Conservation (phyloP, 2,888 invertebrate species). For the Monochamus alternatus region DNA sequence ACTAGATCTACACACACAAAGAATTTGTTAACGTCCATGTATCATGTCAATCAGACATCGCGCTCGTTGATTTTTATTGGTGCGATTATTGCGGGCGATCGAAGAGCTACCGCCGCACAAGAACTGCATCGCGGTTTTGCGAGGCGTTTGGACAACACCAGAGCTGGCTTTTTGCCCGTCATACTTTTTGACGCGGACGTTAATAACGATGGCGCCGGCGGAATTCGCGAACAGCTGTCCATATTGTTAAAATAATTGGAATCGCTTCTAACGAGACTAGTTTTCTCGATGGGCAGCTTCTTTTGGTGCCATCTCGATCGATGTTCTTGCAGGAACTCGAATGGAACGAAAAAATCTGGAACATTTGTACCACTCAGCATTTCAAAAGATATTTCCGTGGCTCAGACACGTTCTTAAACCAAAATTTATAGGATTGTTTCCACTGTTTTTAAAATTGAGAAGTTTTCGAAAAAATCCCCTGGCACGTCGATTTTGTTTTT, state of each 20-base stretch:
- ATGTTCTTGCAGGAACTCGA: neutral
- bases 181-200: constrained; percentile 58
- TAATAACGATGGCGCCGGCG: constrained; percentile 54
- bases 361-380: no score
- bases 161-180: constrained; percentile 50
- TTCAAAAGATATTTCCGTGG: no score
- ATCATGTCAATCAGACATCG: constrained; percentile 64
- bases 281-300: constrained; percentile 31
- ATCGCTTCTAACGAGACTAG: constrained; percentile 52
- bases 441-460: no score
- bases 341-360: neutral
- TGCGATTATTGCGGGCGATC: constrained; percentile 43
- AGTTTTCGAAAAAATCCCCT: no score
- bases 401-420: no score
- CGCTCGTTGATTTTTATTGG: constrained; percentile 52
- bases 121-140: constrained; percentile 26
- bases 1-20: constrained; percentile 64
- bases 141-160: constrained; percentile 42
- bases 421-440: no score
- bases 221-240: constrained; percentile 53
- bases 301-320: neutral
- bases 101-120: constrained; percentile 36
- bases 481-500: no score
- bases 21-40: constrained; percentile 64
- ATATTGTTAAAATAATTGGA: constrained; percentile 54